Evolutionary conservation across 2,888 invertebrate species (phyloP).

Genomic region (Dichetophora obliterata): DNA sequence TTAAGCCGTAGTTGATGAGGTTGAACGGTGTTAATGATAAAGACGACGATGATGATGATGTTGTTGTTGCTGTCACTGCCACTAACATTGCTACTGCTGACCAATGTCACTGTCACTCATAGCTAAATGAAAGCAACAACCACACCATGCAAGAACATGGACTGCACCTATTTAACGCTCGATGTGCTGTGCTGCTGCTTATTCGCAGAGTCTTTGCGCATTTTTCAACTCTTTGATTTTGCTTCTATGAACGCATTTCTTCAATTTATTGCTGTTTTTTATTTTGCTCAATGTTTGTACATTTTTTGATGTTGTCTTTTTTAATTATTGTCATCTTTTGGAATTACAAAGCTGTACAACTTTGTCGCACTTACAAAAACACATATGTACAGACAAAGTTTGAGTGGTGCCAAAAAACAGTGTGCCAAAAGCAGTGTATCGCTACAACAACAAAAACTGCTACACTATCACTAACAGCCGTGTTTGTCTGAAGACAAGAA

Average conservation of each 20-base stretch:
- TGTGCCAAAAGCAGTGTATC: not conserved
- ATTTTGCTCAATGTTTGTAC: not conserved
- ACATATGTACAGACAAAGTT: not conserved
- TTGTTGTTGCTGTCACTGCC: not conserved
- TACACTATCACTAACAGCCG: not conserved
- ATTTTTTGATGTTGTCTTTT: not conserved
- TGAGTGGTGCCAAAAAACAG: not conserved
- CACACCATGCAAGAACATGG: not conserved
- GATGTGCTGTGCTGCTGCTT: constrained; percentile 15
- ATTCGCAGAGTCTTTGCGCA: not conserved
- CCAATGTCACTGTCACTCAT: constrained; percentile 29
- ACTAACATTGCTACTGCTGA: not conserved
- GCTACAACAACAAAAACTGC: not conserved
- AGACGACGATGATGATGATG: constrained; percentile 42
- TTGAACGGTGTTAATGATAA: constrained; percentile 44
- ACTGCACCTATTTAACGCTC: constrained; percentile 22
- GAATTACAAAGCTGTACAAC: not conserved
- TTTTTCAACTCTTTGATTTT: not conserved
- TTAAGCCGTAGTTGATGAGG: not conserved
- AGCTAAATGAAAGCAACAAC: not conserved
- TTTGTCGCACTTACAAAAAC: not conserved
- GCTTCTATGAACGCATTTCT: not conserved
- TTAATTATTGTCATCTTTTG: not conserved
- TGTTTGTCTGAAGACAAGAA: not conserved
- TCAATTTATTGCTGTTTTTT: not conserved